These are phyloP conservation scores for Thinocorus orbignyianus DNA, from an alignment of 2,113 vertebrate species.

Conservation along the genomic window DNA sequence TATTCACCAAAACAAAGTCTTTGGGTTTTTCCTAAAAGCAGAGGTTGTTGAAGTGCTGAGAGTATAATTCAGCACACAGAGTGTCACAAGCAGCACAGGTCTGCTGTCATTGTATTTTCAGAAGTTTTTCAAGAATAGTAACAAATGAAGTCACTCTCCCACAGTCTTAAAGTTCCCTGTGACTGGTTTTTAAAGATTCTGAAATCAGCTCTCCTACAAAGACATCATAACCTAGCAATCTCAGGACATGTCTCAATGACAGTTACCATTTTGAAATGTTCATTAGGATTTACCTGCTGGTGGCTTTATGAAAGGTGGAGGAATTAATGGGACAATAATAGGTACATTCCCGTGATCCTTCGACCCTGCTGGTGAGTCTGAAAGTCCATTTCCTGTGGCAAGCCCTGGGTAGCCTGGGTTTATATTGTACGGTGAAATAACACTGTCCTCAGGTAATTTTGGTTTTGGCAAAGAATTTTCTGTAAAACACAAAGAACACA, in stretches of 20 bases:
- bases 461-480: constrained; percentile 99
- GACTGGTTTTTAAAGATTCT: background rate
- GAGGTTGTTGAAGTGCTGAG: background rate
- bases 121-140: background rate
- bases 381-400: constrained; percentile 89
- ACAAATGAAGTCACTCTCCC: background rate
- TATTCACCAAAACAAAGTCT: background rate
- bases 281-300: constrained; percentile 87
- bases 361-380: constrained; percentile 86
- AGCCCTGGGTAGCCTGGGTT: constrained; percentile 88
- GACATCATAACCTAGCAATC: background rate
- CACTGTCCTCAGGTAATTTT: constrained; percentile 86
- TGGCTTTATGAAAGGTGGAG: constrained; percentile 96
- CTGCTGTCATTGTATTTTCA: background rate
- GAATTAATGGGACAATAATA: constrained; percentile 96
- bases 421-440: constrained; percentile 89
- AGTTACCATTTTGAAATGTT: background rate
- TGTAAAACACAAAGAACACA: constrained; percentile 75
- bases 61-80: background rate
- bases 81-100: background rate
- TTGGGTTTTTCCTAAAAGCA: background rate
- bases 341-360: constrained; percentile 95
- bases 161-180: background rate
- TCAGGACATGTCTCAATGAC: background rate
- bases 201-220: background rate